Percentiles rank a stretch among this genome's conserved stretches.
Evolutionary conservation across 2,113 vertebrate species (phyloP).

Genomic region (Rhagologus leucostigma): DNA sequence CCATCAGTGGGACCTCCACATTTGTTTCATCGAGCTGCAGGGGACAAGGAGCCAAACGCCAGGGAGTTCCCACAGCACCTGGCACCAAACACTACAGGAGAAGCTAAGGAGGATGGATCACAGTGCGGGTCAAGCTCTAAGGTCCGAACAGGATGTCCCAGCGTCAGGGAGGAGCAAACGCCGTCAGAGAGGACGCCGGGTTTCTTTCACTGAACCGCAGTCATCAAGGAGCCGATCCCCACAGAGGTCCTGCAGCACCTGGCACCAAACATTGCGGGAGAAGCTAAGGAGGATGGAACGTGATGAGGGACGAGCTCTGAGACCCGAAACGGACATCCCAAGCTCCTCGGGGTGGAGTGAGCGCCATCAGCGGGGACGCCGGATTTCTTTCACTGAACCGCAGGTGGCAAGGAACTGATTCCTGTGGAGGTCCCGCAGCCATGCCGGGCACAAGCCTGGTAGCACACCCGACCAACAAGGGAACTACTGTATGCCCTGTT

Average conservation of each 20-base stretch:
- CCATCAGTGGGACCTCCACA: fast-evolving
- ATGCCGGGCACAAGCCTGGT: not conserved
- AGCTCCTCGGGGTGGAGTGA: fast-evolving
- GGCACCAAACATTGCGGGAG: not conserved
- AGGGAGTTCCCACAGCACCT: not conserved
- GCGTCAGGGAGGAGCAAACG: fast-evolving
- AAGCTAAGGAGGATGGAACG: not conserved
- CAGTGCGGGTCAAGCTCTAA: not conserved
- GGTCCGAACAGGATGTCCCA: not conserved
- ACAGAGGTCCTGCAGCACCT: not conserved
- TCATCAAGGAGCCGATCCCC: not conserved
- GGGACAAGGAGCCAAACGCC: not conserved
- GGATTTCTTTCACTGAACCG: not conserved
- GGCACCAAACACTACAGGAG: not conserved
- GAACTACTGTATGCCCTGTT: not conserved
- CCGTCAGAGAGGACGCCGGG: not conserved
- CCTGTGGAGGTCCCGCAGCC: fast-evolving
- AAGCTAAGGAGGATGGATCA: not conserved
- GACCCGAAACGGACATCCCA: fast-evolving
- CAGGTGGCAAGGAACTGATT: not conserved
- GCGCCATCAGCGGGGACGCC: fast-evolving
- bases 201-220: not conserved
- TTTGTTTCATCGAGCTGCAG: not conserved
- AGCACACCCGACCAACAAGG: not conserved
- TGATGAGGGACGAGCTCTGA: not conserved